Percentiles rank a stretch among this genome's conserved stretches.
Evolutionary conservation across 2,888 invertebrate species (phyloP).

Genomic region (Pseudanteris insignis): DNA sequence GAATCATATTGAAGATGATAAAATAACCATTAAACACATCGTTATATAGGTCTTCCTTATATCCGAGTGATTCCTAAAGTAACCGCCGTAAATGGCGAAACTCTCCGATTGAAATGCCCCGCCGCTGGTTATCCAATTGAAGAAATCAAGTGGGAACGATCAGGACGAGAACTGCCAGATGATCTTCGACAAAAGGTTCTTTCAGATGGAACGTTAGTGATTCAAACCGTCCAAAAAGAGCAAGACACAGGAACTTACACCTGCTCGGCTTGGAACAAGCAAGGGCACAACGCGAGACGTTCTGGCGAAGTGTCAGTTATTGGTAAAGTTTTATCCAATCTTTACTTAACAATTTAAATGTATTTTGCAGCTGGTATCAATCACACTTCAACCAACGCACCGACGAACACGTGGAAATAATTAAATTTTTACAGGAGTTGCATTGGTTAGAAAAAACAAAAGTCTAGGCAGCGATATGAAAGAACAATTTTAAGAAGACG

Average conservation of each 20-base stretch:
- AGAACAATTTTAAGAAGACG: constrained; percentile 21
- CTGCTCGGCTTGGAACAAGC: constrained; percentile 81
- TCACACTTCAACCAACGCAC: too few species aligned
- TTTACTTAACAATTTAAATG: not conserved
- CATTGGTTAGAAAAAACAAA: too few species aligned
- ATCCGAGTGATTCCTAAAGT: constrained; percentile 83
- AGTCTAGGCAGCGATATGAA: too few species aligned
- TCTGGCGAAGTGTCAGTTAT: constrained; percentile 81
- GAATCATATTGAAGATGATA: too few species aligned
- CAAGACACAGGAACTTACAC: constrained; percentile 82
- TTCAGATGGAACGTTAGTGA: constrained; percentile 78
- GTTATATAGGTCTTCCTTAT: constrained; percentile 76
- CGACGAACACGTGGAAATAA: too few species aligned
- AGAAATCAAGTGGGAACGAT: constrained; percentile 82
- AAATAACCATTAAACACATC: not conserved
- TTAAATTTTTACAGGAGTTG: constrained; percentile 20
- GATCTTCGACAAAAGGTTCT: constrained; percentile 81
- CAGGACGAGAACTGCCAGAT: constrained; percentile 78
- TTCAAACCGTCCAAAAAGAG: constrained; percentile 79
- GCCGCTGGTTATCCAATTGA: constrained; percentile 85
- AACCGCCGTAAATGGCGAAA: constrained; percentile 82
- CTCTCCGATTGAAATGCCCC: constrained; percentile 79
- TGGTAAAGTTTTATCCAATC: constrained; percentile 70
- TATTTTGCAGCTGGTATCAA: constrained; percentile 7
- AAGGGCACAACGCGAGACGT: constrained; percentile 77